A percentile compares a stretch with the other conserved stretches of the same genome.
Evolutionary conservation across 2,888 invertebrate genomes (phyloP).

Genomic region (Eueremaeus valkanovi): DNA sequence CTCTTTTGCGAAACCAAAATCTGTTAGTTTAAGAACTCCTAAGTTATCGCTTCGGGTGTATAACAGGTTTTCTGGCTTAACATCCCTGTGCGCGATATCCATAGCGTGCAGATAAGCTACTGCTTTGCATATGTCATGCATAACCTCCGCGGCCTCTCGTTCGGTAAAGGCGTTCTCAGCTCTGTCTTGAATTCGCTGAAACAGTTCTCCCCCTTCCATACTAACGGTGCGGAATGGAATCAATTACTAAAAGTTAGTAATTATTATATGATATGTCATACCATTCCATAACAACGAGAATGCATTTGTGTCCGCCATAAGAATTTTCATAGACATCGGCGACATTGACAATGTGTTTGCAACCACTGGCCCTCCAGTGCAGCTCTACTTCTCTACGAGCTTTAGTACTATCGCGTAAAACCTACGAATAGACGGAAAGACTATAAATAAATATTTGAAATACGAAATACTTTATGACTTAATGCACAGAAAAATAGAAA

Average conservation of each 20-base stretch:
- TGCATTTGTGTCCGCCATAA: slow-evolving; percentile 83
- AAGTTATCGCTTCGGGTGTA: slow-evolving; percentile 66
- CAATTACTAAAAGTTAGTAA: slow-evolving; percentile 45
- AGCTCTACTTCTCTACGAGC: slow-evolving; percentile 91
- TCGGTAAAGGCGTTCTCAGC: slow-evolving; percentile 95
- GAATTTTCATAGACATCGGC: slow-evolving; percentile 94
- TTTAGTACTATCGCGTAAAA: slow-evolving; percentile 83
- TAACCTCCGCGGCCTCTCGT: slow-evolving; percentile 88
- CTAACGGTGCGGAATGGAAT: slow-evolving; percentile 53
- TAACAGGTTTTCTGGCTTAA: slow-evolving; percentile 89
- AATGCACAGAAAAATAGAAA: background rate
- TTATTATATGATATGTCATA: slow-evolving; percentile 53
- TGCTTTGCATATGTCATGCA: slow-evolving; percentile 93
- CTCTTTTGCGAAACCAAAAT: slow-evolving; percentile 99
- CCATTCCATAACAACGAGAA: slow-evolving; percentile 99
- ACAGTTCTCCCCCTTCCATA: slow-evolving; percentile 97
- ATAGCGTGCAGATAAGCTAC: slow-evolving; percentile 87
- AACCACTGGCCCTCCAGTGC: slow-evolving; percentile 87
- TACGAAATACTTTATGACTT: background rate
- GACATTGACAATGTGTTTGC: slow-evolving; percentile 85
- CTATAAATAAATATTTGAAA: slow-evolving; percentile 33
- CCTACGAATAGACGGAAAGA: slow-evolving; percentile 56
- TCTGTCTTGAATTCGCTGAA: slow-evolving; percentile 92
- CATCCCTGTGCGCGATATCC: slow-evolving; percentile 93
- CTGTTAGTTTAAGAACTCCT: slow-evolving; percentile 90